A percentile compares a stretch with the other conserved stretches of the same genome.
phyloP scores from a whole-genome alignment of 1,140 invertebrate genomes.

The Diprion similis region DNA sequence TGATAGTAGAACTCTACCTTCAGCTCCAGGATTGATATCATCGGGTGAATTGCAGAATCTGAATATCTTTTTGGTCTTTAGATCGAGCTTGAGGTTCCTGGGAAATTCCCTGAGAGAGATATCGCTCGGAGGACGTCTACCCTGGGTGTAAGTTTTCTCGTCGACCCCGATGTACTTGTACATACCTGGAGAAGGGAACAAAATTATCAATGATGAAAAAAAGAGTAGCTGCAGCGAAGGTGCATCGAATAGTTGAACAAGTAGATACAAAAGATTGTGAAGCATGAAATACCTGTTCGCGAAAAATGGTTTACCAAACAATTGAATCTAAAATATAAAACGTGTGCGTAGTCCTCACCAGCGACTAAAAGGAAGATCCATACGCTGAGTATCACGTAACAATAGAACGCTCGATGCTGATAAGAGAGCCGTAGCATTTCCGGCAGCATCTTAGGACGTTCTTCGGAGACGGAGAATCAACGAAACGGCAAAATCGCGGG shows the following conservation, averaged over 20 bases:
- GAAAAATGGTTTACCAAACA: constrained; percentile 14
- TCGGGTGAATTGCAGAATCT: constrained; percentile 73
- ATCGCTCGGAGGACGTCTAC: constrained; percentile 42
- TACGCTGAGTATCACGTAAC: constrained; percentile 76
- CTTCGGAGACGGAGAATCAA: too few relatives aligned
- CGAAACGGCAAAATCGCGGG: background rate
- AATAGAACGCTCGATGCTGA: constrained; percentile 78
- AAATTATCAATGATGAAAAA: constrained; percentile 4
- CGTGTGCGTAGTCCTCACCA: constrained; percentile 53
- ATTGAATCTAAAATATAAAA: background rate
- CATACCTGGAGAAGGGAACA: constrained; percentile 64
- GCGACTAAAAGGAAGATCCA: constrained; percentile 81
- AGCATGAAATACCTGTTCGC: constrained; percentile 1
- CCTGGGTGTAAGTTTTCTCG: constrained; percentile 49
- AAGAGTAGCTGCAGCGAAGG: constrained; percentile 8
- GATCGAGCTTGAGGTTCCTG: constrained; percentile 65
- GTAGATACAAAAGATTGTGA: constrained; percentile 11
- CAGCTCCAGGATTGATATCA: constrained; percentile 69
- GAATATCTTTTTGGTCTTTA: constrained; percentile 69
- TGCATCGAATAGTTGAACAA: background rate
- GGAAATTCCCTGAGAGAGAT: constrained; percentile 56
- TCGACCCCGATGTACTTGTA: constrained; percentile 76
- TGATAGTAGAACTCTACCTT: constrained; percentile 64
- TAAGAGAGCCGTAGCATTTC: constrained; percentile 73
- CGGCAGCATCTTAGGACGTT: constrained; percentile 49